phyloP scores from a whole-genome alignment of 2,797 vertebrate genomes.

The Scleropages formosus region DNA sequence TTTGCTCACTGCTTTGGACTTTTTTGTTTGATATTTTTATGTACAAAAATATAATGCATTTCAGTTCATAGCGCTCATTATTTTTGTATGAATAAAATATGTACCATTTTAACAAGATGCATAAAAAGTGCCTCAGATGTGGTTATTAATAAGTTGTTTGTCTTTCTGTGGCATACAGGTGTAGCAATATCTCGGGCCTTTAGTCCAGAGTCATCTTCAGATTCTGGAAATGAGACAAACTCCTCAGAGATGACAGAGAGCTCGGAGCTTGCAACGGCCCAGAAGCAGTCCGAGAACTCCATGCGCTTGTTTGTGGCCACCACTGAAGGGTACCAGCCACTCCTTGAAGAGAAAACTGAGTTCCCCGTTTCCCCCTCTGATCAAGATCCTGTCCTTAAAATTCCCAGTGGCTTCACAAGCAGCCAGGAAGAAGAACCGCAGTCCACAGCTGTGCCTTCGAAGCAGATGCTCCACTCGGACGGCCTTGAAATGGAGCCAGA shows the following conservation, averaged over 20 bases:
- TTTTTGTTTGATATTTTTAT: conserved; percentile 44
- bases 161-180: conserved; percentile 84
- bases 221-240: conserved; percentile 99
- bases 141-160: conserved; percentile 74
- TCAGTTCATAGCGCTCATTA: conserved; percentile 42
- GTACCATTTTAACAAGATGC: conserved; percentile 59
- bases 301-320: conserved; percentile 82
- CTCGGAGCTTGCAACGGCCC: conserved; percentile 90
- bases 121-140: conserved; percentile 59
- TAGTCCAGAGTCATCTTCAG: conserved; percentile 97
- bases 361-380: conserved; percentile 65
- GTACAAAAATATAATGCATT: conserved; percentile 32
- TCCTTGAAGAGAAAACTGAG: conserved; percentile 71
- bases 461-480: conserved; percentile 80
- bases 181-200: conserved; percentile 97
- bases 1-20: conserved; percentile 37
- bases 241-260: conserved; percentile 99
- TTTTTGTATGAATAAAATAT: conserved; percentile 60
- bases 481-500: conserved; percentile 75
- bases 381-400: conserved; percentile 65
- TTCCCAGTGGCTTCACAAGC: conserved; percentile 63
- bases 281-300: conserved; percentile 87
- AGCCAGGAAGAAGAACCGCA: conserved; percentile 68
- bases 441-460: conserved; percentile 85
- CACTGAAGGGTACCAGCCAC: conserved; percentile 71